Percentiles rank a stretch among this genome's conserved stretches.
Conservation (phyloP, 2,888 invertebrate genomes). For the Opisthograptis luteolata region DNA sequence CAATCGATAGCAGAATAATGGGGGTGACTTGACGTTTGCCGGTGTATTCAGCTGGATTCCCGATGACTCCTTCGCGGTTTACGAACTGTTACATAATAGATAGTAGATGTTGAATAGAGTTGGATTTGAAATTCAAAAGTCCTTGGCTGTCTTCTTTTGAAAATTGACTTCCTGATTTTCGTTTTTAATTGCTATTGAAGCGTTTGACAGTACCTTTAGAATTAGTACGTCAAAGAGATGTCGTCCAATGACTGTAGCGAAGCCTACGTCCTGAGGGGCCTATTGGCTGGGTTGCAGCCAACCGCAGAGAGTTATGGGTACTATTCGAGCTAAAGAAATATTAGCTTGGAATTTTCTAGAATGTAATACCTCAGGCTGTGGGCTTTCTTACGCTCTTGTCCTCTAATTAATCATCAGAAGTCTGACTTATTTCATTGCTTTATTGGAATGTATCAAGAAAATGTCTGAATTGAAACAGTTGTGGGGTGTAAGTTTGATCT, state of each 20-base stretch:
- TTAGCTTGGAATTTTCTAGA: neutral
- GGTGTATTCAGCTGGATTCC: constrained; percentile 9
- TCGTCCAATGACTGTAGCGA: constrained; percentile 16
- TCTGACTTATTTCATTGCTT: neutral
- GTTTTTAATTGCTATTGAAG: constrained; percentile 6
- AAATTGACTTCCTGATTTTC: constrained; percentile 18
- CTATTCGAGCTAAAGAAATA: neutral
- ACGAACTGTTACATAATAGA: too few relatives aligned
- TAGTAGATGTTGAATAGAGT: too few relatives aligned
- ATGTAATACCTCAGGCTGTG: constrained; percentile 1
- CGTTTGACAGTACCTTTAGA: constrained; percentile 6
- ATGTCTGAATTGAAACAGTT: too few relatives aligned
- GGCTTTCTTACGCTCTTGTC: constrained; percentile 9
- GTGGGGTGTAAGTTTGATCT: too few relatives aligned
- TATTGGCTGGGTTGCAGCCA: constrained; percentile 25
- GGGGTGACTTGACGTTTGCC: constrained; percentile 50
- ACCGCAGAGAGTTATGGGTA: constrained; percentile 13
- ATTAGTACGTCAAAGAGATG: constrained; percentile 8
- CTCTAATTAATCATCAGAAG: constrained; percentile 7
- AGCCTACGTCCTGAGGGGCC: neutral
- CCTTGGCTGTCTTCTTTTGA: constrained; percentile 10
- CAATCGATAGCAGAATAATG: constrained; percentile 74
- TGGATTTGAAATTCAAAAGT: constrained; percentile 7
- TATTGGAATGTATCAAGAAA: neutral
- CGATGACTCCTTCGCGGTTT: constrained; percentile 12